These are phyloP conservation scores for Anticlea derivata DNA, from an alignment of 2,888 invertebrate species.

Conservation along the genomic window DNA sequence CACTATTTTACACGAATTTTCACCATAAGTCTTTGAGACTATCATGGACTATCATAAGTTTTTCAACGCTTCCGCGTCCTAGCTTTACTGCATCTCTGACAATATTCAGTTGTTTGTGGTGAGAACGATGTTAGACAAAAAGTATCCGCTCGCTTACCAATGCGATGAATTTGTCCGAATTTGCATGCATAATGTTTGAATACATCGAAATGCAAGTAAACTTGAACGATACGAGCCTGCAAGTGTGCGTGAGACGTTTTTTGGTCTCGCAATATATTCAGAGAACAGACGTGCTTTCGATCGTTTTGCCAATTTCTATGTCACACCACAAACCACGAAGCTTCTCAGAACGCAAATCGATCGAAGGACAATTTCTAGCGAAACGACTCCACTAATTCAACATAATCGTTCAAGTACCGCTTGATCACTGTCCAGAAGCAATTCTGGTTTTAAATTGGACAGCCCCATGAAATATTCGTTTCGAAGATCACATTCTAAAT, in stretches of 20 bases:
- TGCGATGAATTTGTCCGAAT: slow-evolving; percentile 28
- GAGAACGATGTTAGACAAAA: slow-evolving; percentile 29
- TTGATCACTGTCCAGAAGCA: slow-evolving; percentile 9
- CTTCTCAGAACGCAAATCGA: slow-evolving; percentile 9
- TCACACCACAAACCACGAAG: slow-evolving; percentile 6
- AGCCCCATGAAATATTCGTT: slow-evolving; percentile 7
- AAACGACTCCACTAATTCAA: slow-evolving; percentile 5
- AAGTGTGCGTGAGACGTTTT: slow-evolving; percentile 28
- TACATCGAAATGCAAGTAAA: slow-evolving; percentile 31
- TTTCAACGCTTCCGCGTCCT: too few relatives aligned
- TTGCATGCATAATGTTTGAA: slow-evolving; percentile 32
- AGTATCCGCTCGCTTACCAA: slow-evolving; percentile 27
- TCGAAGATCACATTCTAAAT: slow-evolving; percentile 1
- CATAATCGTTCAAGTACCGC: slow-evolving; percentile 7
- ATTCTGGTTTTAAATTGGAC: slow-evolving; percentile 8
- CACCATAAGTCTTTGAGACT: too few relatives aligned
- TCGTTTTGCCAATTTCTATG: slow-evolving; percentile 19
- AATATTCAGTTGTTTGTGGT: slow-evolving; percentile 14
- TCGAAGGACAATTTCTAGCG: slow-evolving; percentile 1
- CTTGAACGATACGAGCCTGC: slow-evolving; percentile 25
- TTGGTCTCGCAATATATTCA: slow-evolving; percentile 26
- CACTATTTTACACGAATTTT: too few relatives aligned
- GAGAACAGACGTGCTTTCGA: slow-evolving; percentile 24
- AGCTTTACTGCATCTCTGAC: too few relatives aligned
- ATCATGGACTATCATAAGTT: too few relatives aligned